phyloP scores from a whole-genome alignment of 2,888 invertebrate genomes.

The Boloria selene region DNA sequence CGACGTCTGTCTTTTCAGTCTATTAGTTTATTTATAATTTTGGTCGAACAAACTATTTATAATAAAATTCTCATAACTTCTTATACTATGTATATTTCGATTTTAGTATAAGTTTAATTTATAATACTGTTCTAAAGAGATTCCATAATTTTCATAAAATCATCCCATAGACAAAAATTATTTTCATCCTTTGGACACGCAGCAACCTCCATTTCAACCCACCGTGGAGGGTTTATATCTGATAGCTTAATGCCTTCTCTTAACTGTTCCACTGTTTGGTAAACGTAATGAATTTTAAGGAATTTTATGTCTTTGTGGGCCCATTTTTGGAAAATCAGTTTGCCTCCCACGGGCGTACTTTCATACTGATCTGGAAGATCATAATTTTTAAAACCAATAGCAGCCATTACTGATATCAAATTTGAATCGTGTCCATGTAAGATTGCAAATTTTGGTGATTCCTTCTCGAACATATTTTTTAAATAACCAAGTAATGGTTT shows the following conservation, averaged over 20 bases:
- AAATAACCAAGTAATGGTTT: conserved; percentile 56
- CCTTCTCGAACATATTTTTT: conserved; percentile 43
- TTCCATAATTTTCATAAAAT: conserved; percentile 46
- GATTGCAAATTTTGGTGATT: conserved; percentile 51
- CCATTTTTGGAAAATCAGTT: conserved; percentile 69
- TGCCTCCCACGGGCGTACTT: conserved; percentile 64
- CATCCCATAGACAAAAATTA: conserved; percentile 60
- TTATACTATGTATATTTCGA: too few species aligned
- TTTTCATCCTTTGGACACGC: conserved; percentile 48
- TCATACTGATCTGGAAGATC: conserved; percentile 57
- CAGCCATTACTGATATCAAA: conserved; percentile 52
- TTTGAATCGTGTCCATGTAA: conserved; percentile 70
- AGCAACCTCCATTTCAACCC: conserved; percentile 50
- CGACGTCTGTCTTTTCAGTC: too few species aligned
- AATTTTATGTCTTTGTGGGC: conserved; percentile 49
- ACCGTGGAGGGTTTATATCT: conserved; percentile 51
- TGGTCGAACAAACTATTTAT: too few species aligned
- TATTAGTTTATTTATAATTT: too few species aligned
- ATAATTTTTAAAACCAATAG: conserved; percentile 55
- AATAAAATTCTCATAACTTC: too few species aligned
- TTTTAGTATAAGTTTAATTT: neutral
- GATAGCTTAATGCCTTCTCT: conserved; percentile 50
- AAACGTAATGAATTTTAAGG: conserved; percentile 63
- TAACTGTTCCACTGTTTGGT: conserved; percentile 55
- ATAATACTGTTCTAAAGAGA: neutral